Base-by-base conservation (phyloP, 2,888 invertebrate genomes). In the Alsophila aescularia region DNA sequence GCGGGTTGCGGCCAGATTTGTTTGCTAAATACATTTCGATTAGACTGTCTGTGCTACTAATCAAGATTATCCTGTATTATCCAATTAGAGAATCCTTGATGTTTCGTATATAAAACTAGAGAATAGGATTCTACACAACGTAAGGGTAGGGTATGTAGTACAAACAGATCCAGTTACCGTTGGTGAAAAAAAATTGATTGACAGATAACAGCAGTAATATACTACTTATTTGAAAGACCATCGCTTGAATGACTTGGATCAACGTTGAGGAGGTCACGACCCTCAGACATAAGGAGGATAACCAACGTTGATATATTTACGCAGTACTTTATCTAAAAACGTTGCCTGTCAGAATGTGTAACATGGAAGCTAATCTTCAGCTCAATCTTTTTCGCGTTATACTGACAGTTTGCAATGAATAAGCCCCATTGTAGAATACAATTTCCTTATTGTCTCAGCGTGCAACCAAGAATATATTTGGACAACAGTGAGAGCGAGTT, bases 11-110 rank as follows among this genome's bases (percentile, higher is more conserved):
- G 50, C 44, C 43, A 47, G 49, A 58, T 60, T 55, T 61, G 56
- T 59, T 55, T 44, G 48, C 60, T 60, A 62, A 64, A 58, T 59
- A 58, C 52, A 12, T 49, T 59, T 63, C 43, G 37, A 65, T 62
- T 61, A n/a, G 29, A 48, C 40, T 50, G 42, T 39, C 40, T 36
- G 42, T 55, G 47, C 32, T 45, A 34, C 48, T 37, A 57, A 37
- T 57, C 16, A 12, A 10, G n/a, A 29, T 40, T 39, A 35, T 27
- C n/a, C 16, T 41, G 29, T 29, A 29, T 10, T 29, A 2, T 29
- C 18, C 18, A 18, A 37, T 37, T 18, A 18, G n/a, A 7, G 16
- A 18, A 37, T 1, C 18, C 18, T n/a, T 16, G n/a, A 36, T 35
- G 8, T 9, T 6, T 3, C 9, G 2, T 27, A 2, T 27, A 27